Base-by-base conservation (phyloP, 2,797 vertebrate species). In the Spinibarbus caldwelli region DNA sequence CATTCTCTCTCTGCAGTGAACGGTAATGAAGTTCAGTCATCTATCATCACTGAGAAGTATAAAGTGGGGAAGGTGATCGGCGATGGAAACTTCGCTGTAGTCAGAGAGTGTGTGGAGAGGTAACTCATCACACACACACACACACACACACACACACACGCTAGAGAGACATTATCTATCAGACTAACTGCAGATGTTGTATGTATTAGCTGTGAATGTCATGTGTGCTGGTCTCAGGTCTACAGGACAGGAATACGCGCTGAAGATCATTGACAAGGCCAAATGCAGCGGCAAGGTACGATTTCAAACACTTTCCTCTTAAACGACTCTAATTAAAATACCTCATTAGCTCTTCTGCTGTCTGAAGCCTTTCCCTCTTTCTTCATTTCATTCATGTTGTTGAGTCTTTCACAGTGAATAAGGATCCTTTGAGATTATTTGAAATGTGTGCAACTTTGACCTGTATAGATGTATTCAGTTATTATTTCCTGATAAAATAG, bases 181-280 rank as follows among this genome's bases (percentile, higher is more conserved):
- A 17, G 10, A 36, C 29, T 23, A 47, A 29, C 29, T n/a, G 47
- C 47, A 49, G 47, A 49, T n/a, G 54, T n/a, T 1, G 54, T 14
- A 15, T 76, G 47, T 36, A 19, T 77, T 0, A 43, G 12, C 6
- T 49, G 31, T n/a, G 21, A 0, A 4, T 52, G n/a, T 83, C 1
- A 17, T 80, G n/a, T 87, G 80, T 87, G 54, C 78, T 54, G 73
- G 64, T 88, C 19, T 85, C 75, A 99, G 98, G 91, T 95, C 96
- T 41, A 98, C 97, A 0, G 97, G 98, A 78, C 97, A 98, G 91
- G 98, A 99, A 90, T 99, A 94, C 89, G 98, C 98, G 1, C 92
- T 99, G 91, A 99, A 99, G 95, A 97, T 99, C 89, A 99, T 99
- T 75, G 97, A 99, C 91, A 99, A 99, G 90, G 97, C 96, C 92